Conservation (phyloP, 2,113 vertebrate genomes). For the Egretta garzetta region DNA sequence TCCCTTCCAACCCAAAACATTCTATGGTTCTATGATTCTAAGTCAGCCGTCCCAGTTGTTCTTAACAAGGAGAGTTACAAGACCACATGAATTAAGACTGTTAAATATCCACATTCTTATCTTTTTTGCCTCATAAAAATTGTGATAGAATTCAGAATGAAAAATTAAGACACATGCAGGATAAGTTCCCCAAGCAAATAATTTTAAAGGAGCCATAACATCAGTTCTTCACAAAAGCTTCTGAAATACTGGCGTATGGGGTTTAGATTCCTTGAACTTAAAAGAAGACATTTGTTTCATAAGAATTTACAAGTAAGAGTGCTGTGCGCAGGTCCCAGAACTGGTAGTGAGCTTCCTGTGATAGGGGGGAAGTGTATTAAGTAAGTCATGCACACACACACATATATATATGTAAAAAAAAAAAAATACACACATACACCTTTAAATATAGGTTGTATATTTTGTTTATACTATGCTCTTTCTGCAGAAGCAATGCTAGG, state of each 20-base stretch:
- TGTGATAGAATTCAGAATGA: background rate
- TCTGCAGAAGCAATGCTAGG: background rate
- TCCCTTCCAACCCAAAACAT: too few species aligned
- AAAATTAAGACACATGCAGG: background rate
- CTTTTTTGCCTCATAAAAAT: background rate
- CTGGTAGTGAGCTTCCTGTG: rapidly evolving
- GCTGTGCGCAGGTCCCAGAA: background rate
- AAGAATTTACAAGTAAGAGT: background rate
- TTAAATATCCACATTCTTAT: background rate
- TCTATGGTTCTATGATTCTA: background rate
- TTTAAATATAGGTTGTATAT: background rate
- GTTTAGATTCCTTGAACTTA: background rate
- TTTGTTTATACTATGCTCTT: background rate
- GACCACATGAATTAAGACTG: background rate
- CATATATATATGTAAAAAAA: background rate
- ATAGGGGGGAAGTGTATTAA: background rate
- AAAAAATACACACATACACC: background rate
- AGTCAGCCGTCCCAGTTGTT: background rate
- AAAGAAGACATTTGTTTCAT: background rate
- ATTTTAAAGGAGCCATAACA: background rate
- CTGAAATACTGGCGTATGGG: background rate
- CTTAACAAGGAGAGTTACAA: background rate
- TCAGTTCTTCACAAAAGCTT: background rate
- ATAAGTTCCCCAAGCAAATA: rapidly evolving
- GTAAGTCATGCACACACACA: background rate